These are phyloP conservation scores for Epistrophella euchroma DNA, from an alignment of 2,888 invertebrate genomes.

Conservation along the genomic window DNA sequence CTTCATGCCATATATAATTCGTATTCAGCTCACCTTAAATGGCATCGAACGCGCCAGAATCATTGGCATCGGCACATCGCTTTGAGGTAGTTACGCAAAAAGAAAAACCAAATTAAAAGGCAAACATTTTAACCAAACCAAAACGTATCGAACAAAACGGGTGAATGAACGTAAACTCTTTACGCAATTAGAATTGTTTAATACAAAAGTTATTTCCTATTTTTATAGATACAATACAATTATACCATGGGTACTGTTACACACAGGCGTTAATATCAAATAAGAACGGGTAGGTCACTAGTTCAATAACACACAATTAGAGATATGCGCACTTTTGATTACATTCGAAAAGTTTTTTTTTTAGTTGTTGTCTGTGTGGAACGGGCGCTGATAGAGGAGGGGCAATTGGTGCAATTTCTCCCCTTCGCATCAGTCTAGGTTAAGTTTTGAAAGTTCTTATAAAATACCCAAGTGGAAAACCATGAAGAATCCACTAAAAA, in stretches of 20 bases:
- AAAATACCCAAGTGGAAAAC: not conserved
- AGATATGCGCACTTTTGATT: constrained; percentile 48
- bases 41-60: constrained; percentile 40
- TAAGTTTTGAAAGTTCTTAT: not conserved
- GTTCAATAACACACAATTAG: constrained; percentile 67
- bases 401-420: not conserved
- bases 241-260: constrained; percentile 45
- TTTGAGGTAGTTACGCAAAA: constrained; percentile 53
- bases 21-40: constrained; percentile 66
- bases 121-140: constrained; percentile 22
- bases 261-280: constrained; percentile 29
- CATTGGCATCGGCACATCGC: constrained; percentile 32
- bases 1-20: constrained; percentile 34
- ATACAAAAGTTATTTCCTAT: constrained; percentile 60
- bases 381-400: not conserved
- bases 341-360: constrained; percentile 14
- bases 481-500: too few relatives aligned
- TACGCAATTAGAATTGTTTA: constrained; percentile 73
- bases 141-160: not conserved
- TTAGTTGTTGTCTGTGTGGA: too few relatives aligned
- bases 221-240: constrained; percentile 33
- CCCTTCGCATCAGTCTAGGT: not conserved
- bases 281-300: constrained; percentile 68
- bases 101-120: constrained; percentile 1
- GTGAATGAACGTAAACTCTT: constrained; percentile 65